phyloP scores from a whole-genome alignment of 2,113 vertebrate species.

The Charadrius vociferus region DNA sequence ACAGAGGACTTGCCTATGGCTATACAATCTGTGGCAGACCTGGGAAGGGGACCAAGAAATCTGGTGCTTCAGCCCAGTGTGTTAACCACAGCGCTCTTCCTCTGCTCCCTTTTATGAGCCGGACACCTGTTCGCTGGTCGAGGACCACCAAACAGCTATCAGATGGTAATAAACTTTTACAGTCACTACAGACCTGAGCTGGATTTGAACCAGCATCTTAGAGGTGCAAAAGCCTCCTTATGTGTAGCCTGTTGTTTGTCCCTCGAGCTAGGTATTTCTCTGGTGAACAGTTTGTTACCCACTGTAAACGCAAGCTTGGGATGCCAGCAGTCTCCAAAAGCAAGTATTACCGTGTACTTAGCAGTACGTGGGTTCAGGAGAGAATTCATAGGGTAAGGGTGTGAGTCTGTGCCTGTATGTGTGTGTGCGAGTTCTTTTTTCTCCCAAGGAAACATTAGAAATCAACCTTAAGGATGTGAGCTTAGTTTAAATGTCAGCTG shows the following conservation, averaged over 20 bases:
- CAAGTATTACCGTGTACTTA: neutral
- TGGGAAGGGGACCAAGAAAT: constrained; percentile 44
- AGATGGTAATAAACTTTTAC: constrained; percentile 48
- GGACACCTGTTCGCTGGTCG: constrained; percentile 35
- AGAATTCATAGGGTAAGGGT: neutral
- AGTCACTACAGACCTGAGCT: constrained; percentile 23
- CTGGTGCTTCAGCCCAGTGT: neutral
- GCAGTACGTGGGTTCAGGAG: neutral
- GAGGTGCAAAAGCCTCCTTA: constrained; percentile 40
- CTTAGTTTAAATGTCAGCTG: constrained; percentile 78
- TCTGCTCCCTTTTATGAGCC: neutral
- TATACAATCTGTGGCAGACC: constrained; percentile 34
- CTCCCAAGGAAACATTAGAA: constrained; percentile 55
- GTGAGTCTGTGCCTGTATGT: neutral
- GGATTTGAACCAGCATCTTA: constrained; percentile 48
- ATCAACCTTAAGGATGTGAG: constrained; percentile 70
- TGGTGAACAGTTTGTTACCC: neutral
- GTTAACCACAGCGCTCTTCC: neutral
- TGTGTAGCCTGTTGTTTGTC: neutral
- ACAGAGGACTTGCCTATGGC: constrained; percentile 9
- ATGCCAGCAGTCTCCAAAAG: neutral
- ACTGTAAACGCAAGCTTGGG: neutral
- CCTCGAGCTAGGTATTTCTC: neutral
- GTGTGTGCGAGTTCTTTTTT: neutral
- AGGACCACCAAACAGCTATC: constrained; percentile 56